These are phyloP conservation scores for Colletes collaris DNA, from an alignment of 2,888 invertebrate genomes.

Conservation along the genomic window DNA sequence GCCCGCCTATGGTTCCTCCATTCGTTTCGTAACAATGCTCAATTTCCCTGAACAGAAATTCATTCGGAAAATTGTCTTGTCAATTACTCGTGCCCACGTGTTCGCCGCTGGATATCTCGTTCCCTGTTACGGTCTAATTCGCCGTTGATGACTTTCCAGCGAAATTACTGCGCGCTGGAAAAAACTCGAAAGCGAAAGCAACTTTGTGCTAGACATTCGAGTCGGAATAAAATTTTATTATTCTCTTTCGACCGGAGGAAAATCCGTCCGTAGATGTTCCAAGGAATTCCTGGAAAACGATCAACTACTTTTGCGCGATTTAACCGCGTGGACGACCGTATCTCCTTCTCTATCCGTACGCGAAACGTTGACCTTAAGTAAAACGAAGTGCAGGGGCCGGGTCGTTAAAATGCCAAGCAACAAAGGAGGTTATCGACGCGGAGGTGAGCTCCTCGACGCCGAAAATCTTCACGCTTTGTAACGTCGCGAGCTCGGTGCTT, in stretches of 20 bases:
- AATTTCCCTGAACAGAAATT: not conserved
- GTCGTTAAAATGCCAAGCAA: conserved; percentile 13
- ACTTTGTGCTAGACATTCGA: no score
- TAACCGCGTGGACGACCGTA: not conserved
- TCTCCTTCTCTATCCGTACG: not conserved
- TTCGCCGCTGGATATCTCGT: not conserved
- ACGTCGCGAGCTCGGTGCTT: conserved; percentile 13
- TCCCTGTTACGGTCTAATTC: not conserved
- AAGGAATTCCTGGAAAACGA: not conserved
- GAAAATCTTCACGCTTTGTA: not conserved
- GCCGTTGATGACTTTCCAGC: not conserved
- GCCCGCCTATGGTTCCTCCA: not conserved
- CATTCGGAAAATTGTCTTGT: not conserved
- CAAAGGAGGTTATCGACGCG: not conserved
- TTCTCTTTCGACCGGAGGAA: no score
- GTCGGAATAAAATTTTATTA: no score
- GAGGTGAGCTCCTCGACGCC: not conserved
- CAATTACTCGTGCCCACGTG: not conserved
- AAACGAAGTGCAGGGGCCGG: not conserved
- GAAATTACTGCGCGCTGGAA: not conserved
- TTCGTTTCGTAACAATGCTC: not conserved
- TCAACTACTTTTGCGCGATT: not conserved
- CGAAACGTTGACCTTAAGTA: not conserved
- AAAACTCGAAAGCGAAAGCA: no score
- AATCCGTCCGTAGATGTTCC: no score